Conservation (phyloP, 2,888 invertebrate species). For the Choristoneura rosaceana region DNA sequence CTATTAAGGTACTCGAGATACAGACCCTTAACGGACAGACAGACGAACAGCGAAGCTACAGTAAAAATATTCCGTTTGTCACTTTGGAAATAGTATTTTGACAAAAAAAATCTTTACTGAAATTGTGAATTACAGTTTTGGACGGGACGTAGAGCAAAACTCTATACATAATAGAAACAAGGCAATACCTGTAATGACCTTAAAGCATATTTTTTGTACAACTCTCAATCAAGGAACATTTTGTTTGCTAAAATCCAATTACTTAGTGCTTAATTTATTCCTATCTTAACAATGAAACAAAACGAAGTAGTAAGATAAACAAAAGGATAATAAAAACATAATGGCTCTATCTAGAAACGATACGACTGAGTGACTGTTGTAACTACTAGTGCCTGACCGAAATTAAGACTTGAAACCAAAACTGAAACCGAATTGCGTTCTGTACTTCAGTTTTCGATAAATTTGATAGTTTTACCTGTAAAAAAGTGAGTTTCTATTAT, state of each 20-base stretch:
- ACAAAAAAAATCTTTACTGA: no score
- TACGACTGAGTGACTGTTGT: neutral
- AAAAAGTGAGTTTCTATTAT: no score
- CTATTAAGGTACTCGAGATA: no score
- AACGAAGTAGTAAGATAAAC: neutral
- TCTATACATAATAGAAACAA: neutral
- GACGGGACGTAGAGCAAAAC: neutral
- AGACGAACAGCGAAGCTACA: no score
- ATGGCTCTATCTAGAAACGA: conserved; percentile 8
- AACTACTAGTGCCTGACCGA: no score
- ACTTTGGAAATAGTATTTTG: no score
- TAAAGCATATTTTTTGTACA: neutral
- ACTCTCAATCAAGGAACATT: neutral
- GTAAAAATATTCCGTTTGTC: no score
- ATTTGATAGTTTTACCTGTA: no score
- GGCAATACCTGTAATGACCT: neutral
- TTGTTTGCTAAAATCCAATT: conserved; percentile 4
- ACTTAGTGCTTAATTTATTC: conserved; percentile 30
- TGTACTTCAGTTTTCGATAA: no score
- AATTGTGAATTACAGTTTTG: neutral
- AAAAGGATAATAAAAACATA: conserved; percentile 32
- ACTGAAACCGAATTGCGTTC: no score
- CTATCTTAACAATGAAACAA: conserved; percentile 12
- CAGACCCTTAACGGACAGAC: no score
- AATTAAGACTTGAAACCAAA: no score